Conservation (phyloP, 2,888 invertebrate species). For the Sussaba pulchella region DNA sequence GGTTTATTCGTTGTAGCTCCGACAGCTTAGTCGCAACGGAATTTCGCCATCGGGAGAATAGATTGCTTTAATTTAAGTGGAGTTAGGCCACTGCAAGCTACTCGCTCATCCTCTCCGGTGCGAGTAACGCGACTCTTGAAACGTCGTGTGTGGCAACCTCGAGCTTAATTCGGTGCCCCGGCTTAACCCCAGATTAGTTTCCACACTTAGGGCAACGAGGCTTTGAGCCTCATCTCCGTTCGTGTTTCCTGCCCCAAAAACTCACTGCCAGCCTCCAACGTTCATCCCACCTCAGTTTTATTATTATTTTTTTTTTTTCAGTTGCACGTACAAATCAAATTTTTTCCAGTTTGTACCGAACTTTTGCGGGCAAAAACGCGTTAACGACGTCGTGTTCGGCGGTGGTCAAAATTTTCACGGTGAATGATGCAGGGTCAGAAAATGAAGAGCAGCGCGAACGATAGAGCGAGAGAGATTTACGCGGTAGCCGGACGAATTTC, state of each 20-base stretch:
- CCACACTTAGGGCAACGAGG: constrained; percentile 63
- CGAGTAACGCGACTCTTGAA: constrained; percentile 70
- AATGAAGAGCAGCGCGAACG: constrained; percentile 48
- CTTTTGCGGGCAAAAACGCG: constrained; percentile 4
- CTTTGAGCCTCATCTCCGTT: constrained; percentile 28
- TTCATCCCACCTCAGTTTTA: not conserved
- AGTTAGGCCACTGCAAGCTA: constrained; percentile 76
- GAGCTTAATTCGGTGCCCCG: constrained; percentile 78
- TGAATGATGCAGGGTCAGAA: constrained; percentile 21
- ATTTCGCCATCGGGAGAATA: constrained; percentile 77
- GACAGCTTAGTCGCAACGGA: constrained; percentile 76
- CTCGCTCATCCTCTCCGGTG: constrained; percentile 52
- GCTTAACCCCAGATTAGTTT: constrained; percentile 75
- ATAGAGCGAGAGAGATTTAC: constrained; percentile 4
- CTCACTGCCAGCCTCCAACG: not conserved
- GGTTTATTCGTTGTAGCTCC: constrained; percentile 77
- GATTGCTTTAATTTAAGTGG: constrained; percentile 82
- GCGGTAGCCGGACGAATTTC: constrained; percentile 39
- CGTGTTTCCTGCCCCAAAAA: constrained; percentile 18
- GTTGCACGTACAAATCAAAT: not conserved
- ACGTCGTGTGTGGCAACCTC: constrained; percentile 69
- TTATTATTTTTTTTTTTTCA: not conserved
- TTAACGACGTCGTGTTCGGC: constrained; percentile 23
- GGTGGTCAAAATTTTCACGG: constrained; percentile 19
- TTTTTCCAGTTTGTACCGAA: not conserved